Conservation (phyloP, 1,140 invertebrate genomes). For the Drosophila bocki region DNA sequence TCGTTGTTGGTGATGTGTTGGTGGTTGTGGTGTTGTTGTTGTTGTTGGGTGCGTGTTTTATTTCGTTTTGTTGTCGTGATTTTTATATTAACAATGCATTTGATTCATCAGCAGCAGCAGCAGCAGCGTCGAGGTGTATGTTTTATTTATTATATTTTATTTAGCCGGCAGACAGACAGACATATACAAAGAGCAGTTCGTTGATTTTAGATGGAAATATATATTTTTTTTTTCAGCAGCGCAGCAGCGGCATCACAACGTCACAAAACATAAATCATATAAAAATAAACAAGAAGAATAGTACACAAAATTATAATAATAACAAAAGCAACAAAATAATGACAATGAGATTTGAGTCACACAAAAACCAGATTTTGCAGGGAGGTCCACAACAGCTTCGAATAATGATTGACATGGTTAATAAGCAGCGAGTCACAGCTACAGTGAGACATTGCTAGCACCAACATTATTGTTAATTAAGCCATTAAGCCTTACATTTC, state of each 20-base stretch:
- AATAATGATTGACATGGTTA: conserved; percentile 31
- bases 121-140: conserved; percentile 15
- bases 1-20: conserved; percentile 17
- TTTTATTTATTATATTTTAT: conserved; percentile 3
- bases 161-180: conserved; percentile 51
- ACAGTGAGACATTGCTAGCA: conserved; percentile 20
- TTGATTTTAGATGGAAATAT: conserved; percentile 13
- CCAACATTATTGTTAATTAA: background rate
- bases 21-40: conserved; percentile 18
- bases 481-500: background rate
- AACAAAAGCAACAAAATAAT: conserved; percentile 38
- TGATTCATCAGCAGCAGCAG: conserved; percentile 48
- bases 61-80: conserved; percentile 24
- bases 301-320: conserved; percentile 55
- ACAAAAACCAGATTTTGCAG: conserved; percentile 20
- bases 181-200: conserved; percentile 37
- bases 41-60: conserved; percentile 24
- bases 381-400: conserved; percentile 9
- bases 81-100: conserved; percentile 55
- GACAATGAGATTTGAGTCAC: conserved; percentile 21
- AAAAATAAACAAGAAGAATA: conserved; percentile 52
- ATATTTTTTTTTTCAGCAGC: conserved; percentile 16
- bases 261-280: conserved; percentile 62
- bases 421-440: conserved; percentile 11
- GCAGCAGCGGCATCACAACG: conserved; percentile 43